Evolutionary conservation across 2,113 vertebrate genomes (phyloP).

Genomic region (Leptocoma aspasia): DNA sequence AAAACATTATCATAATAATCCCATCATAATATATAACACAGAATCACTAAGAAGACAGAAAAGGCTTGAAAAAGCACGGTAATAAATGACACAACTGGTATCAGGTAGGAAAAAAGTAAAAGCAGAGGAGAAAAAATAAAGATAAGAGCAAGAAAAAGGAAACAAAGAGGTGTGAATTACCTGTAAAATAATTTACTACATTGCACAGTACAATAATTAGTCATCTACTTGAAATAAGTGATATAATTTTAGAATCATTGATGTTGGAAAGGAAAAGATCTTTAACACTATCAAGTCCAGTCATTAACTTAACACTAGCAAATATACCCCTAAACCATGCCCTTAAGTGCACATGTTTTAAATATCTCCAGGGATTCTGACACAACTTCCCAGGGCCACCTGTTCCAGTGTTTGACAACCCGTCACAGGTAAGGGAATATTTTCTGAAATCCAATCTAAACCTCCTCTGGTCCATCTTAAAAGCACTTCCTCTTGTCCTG

Average conservation of each 20-base stretch:
- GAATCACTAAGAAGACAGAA: not conserved
- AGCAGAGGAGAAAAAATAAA: not conserved
- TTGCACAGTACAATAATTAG: not conserved
- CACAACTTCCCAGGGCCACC: not conserved
- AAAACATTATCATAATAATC: slow-evolving; percentile 24
- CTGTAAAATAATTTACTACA: not conserved
- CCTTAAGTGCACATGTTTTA: accelerated
- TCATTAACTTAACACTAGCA: not conserved
- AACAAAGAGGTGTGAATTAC: not conserved
- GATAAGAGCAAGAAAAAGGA: not conserved
- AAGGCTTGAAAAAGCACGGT: not conserved
- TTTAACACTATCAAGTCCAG: accelerated
- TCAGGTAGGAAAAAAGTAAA: not conserved
- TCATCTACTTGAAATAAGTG: not conserved
- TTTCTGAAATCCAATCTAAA: not conserved
- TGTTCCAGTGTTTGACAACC: not conserved
- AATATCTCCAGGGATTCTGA: not conserved
- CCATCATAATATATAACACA: not conserved
- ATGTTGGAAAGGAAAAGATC: not conserved
- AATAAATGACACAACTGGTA: not conserved
- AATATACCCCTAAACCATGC: not conserved
- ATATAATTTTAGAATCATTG: not conserved
- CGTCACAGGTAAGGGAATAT: not conserved
- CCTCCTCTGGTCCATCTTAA: not conserved
- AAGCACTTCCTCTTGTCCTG: not conserved